Base-by-base conservation (phyloP, 2,113 vertebrate species). In the Ptyas mucosa region DNA sequence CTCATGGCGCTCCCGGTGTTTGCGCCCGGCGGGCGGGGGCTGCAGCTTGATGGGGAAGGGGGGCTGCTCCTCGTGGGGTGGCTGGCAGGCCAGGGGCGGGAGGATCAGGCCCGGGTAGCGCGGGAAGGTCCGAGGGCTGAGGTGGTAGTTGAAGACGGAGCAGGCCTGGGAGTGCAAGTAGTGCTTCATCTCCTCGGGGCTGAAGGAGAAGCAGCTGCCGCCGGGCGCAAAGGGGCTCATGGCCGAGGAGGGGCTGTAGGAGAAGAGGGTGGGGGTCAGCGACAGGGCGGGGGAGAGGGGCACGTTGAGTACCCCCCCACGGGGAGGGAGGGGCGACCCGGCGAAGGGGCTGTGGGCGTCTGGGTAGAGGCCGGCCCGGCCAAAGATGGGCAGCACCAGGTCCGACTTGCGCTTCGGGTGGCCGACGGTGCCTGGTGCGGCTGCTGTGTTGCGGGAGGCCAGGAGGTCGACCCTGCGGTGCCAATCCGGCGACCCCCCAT, bases 171-270 rank as follows among this genome's bases (percentile, higher is more conserved):
- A 98, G 7, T 98, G 98, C 93, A 98, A 96, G 96, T 98, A 98
- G 92, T 97, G 98, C 97, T 98, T 98, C 98, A 98, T 98, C n/a
- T 98, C 98, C 93, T 98, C 98, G 0, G 98, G 98, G 87, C 97
- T 98, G 87, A 98, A 98, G 75, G 98, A 98, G 89, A 98, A 98
- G 96, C 98, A 98, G 94, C 97, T 98, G 0, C 92, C 94, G 0
- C 92, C 87, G 0, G 96, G 46, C 0, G 96, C 94, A 90, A 98
- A 98, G 0, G 98, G 98, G 96, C 98, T 98, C 81, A 98, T 95
- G 8, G 98, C 97, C 0, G 98, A 98, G 0, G 98, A 98, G 0
- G 98, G 97, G 94, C 98, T 98, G 92, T 98, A 98, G 89, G 98
- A 98, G 21, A 98, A 98, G 1, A 98, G 92, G 89, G 97, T 97